A percentile compares a stretch with the other conserved stretches of the same genome.
Evolutionary conservation across 2,113 vertebrate genomes (phyloP).

Genomic region (Connochaetes taurinus): DNA sequence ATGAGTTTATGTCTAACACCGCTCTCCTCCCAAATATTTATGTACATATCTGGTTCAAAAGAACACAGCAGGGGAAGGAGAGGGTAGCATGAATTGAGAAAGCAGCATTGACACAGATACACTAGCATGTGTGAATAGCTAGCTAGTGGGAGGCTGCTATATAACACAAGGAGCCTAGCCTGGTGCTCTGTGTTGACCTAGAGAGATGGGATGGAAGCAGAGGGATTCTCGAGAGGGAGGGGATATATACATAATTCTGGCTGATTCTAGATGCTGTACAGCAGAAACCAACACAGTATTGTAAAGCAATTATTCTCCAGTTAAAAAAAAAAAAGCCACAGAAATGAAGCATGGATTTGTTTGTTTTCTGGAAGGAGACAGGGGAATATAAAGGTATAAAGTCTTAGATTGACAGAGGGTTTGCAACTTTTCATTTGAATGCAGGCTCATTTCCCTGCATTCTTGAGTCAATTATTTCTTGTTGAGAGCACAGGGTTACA

Average conservation of each 20-base stretch:
- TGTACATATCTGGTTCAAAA: neutral
- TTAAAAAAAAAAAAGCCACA: neutral
- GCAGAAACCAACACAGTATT: neutral
- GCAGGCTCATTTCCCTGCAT: neutral
- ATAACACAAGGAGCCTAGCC: neutral
- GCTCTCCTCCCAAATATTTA: neutral
- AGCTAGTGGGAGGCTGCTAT: neutral
- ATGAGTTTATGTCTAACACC: neutral
- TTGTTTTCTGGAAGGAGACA: neutral
- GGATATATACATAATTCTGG: neutral
- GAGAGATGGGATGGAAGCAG: neutral
- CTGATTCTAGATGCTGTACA: rapidly evolving
- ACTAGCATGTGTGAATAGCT: neutral
- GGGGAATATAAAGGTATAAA: neutral
- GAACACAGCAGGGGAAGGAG: neutral
- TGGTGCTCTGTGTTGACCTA: neutral
- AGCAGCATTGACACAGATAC: neutral
- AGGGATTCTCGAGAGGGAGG: neutral
- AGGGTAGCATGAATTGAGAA: neutral
- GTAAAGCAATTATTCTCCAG: neutral
- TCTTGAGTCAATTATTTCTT: constrained; percentile 1
- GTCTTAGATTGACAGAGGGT: neutral
- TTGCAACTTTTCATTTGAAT: constrained; percentile 7
- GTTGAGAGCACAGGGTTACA: neutral
- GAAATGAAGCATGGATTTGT: neutral